Evolutionary conservation across 2,113 vertebrate species (phyloP), one percentile per base, ranked within the genome.

Genomic region (Saimiri boliviensis): DNA sequence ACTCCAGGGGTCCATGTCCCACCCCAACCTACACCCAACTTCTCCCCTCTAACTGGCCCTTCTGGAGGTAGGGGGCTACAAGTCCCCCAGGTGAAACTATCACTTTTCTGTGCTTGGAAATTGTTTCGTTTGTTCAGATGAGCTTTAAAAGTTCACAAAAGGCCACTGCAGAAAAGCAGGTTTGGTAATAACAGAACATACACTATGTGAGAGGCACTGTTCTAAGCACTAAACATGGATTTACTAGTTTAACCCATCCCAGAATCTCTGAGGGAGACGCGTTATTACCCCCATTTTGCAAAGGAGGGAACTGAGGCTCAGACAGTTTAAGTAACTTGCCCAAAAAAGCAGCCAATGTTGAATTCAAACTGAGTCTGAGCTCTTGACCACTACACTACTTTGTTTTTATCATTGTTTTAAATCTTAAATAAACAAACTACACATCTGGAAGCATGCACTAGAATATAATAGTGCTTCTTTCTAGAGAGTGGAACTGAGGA

Each of bases 361-460:
- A 68, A 89, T 81, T 91, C 77, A 56, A 25, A 96, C 52, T 56
- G 93, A 90, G 81, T n/a, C 95, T 73, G 13, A 6, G 1, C 76
- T 76, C 68, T 58, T 93, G 82, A 54, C 52, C 19, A 42, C 58
- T 42, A 19, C 4, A 25, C 56, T 82, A 30, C 54, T 95, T 95
- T 89, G 40, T 95, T 80, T 82, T 86, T 87, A 63, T 91, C 76
- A 40, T 63, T 56, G 54, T 80, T 84, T 97, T 87, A 89, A 93
- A 45, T 58, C 14, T 63, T 52, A 49, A 76, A 73, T 76, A 56
- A 58, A 19, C 70, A 86, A 93, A 88, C 56, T 68, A 70, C 47
- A 56, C 54, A 70, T 82, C 52, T 66, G 81, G 71, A 87, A 80
- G 47, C 32, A 56, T 23, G 80, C 13, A 4, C 6, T 47, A 81